A percentile compares a stretch with the other conserved stretches of the same genome.
Evolutionary conservation across 2,797 vertebrate species (phyloP).

Genomic region (Spinus olivaceus): DNA sequence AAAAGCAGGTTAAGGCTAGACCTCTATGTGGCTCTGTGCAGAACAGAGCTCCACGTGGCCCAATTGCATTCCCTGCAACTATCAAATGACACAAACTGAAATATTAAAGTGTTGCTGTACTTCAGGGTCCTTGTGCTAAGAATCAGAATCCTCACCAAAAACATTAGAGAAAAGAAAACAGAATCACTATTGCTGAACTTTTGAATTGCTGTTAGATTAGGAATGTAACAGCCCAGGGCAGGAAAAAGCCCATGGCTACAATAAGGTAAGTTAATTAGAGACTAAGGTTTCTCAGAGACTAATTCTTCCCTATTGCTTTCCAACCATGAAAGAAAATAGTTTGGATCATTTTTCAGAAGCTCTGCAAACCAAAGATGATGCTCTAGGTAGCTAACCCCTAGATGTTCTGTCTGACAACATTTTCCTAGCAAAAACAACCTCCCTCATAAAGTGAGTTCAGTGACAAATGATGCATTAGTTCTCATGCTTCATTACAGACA

Average conservation of each 20-base stretch:
- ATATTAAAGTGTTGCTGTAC: not conserved
- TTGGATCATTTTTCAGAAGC: not conserved
- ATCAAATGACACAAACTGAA: not conserved
- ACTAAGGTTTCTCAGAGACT: not conserved
- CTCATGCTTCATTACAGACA: not conserved
- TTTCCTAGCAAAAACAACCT: not conserved
- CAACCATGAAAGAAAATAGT: not conserved
- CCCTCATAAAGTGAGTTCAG: not conserved
- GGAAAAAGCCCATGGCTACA: not conserved
- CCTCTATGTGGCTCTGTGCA: not conserved
- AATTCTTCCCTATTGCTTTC: not conserved
- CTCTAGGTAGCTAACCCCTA: not conserved
- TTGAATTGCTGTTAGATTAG: not conserved
- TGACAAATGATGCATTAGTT: not conserved
- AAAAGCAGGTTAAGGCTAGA: not conserved
- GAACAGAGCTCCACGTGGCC: not conserved
- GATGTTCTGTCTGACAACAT: not conserved
- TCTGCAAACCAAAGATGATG: not conserved
- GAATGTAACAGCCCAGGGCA: not conserved
- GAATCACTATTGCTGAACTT: not conserved
- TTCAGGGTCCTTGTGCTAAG: not conserved
- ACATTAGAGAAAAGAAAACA: not conserved
- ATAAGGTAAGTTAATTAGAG: not conserved
- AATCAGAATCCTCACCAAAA: not conserved
- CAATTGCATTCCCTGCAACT: not conserved